phyloP scores from a whole-genome alignment of 1,140 invertebrate species.

The Centruroides sculpturatus region DNA sequence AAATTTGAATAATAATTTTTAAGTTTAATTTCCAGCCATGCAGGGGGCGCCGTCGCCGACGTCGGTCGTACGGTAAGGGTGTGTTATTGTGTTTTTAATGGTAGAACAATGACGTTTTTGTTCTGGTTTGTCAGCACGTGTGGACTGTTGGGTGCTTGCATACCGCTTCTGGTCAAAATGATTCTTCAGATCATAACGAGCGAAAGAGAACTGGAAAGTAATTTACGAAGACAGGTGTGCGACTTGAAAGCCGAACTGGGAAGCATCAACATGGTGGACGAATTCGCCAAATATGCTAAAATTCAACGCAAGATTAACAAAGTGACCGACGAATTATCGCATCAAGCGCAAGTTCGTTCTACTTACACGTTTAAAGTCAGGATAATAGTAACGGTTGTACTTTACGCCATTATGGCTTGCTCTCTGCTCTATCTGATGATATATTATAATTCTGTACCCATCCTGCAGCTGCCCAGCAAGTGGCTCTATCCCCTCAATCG shows the following conservation, averaged over 20 bases:
- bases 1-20: too few relatives aligned
- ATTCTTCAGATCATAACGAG: conserved; percentile 19
- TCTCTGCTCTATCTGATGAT: conserved; percentile 6
- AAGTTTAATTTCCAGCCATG: too few relatives aligned
- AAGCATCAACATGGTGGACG: conserved; percentile 37
- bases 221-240: conserved; percentile 24
- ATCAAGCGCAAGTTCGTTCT: conserved; percentile 19
- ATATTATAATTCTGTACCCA: conserved; percentile 9
- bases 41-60: too few relatives aligned
- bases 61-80: too few relatives aligned
- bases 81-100: too few relatives aligned
- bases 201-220: conserved; percentile 20
- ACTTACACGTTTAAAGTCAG: conserved; percentile 4
- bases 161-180: conserved; percentile 15
- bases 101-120: not conserved
- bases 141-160: conserved; percentile 10
- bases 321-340: conserved; percentile 29
- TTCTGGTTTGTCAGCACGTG: conserved; percentile 15
- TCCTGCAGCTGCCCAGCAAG: conserved; percentile 8
- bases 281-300: conserved; percentile 43
- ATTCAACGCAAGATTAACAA: conserved; percentile 36
- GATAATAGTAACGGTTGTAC: not conserved
- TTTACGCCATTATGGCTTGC: conserved; percentile 4
- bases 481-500: conserved; percentile 11
- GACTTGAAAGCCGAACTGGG: conserved; percentile 33